A percentile compares a stretch with the other conserved stretches of the same genome.
Evolutionary conservation across 2,113 vertebrate species (phyloP).

Genomic region (Dipodomys merriami): DNA sequence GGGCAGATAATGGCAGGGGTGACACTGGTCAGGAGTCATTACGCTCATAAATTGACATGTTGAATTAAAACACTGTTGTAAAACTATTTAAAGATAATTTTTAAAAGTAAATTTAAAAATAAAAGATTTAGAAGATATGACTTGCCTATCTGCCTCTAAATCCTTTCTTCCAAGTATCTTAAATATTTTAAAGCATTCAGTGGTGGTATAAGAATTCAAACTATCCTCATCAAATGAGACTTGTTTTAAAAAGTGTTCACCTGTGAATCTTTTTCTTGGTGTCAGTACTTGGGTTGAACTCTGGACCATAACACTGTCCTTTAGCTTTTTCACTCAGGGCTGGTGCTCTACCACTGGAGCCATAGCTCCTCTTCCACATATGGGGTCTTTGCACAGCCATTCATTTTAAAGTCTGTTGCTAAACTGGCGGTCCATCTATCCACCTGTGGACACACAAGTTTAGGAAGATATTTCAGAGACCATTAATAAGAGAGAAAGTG

Average conservation of each 20-base stretch:
- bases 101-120: too few species aligned
- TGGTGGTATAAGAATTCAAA: neutral
- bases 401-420: neutral
- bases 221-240: neutral
- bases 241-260: too few species aligned
- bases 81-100: too few species aligned
- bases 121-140: neutral
- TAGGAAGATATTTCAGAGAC: neutral
- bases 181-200: conserved; percentile 5
- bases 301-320: too few species aligned
- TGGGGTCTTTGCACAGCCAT: neutral
- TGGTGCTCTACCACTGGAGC: too few species aligned
- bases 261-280: too few species aligned
- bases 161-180: neutral
- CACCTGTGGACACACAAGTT: neutral
- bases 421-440: neutral
- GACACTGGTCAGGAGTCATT: too few species aligned
- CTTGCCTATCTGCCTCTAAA: neutral
- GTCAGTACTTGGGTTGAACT: too few species aligned
- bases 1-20: too few species aligned
- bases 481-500: conserved; percentile 16
- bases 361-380: neutral
- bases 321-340: too few species aligned
- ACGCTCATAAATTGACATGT: too few species aligned
- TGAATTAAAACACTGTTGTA: too few species aligned